These are phyloP conservation scores for Nerophis lumbriciformis DNA, from an alignment of 2,113 vertebrate genomes.

Conservation along the genomic window DNA sequence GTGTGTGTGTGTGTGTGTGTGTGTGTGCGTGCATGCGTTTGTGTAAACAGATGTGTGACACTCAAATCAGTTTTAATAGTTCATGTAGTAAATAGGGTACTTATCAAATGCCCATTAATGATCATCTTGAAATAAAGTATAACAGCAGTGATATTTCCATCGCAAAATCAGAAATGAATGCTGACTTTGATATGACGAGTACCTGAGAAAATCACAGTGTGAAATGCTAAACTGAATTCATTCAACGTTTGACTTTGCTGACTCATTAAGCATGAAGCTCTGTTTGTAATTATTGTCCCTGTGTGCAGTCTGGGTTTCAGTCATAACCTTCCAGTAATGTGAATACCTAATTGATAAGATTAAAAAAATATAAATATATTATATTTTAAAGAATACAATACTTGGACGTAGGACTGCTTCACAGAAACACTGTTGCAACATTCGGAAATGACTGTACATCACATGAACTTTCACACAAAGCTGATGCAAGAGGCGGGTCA, in stretches of 20 bases:
- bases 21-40: background rate
- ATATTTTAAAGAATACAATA: too few species aligned
- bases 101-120: background rate
- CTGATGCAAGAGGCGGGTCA: too few species aligned
- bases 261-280: conserved; percentile 36
- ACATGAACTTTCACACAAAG: too few species aligned
- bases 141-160: background rate
- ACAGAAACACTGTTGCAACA: too few species aligned
- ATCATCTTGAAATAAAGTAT: background rate
- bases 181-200: background rate
- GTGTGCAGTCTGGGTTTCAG: conserved; percentile 8
- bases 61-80: background rate
- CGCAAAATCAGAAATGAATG: background rate
- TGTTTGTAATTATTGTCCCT: conserved; percentile 7
- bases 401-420: too few species aligned
- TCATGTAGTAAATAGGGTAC: background rate
- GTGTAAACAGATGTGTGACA: background rate
- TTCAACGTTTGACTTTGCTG: conserved; percentile 42
- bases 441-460: too few species aligned
- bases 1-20: background rate
- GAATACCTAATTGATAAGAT: too few species aligned
- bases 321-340: background rate
- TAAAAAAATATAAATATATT: too few species aligned
- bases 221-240: conserved; percentile 19
- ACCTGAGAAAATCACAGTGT: conserved; percentile 13